Evolutionary conservation across 1,140 invertebrate genomes (phyloP), one percentile per base, ranked within the genome.

Genomic region (Drosophila ananassae): DNA sequence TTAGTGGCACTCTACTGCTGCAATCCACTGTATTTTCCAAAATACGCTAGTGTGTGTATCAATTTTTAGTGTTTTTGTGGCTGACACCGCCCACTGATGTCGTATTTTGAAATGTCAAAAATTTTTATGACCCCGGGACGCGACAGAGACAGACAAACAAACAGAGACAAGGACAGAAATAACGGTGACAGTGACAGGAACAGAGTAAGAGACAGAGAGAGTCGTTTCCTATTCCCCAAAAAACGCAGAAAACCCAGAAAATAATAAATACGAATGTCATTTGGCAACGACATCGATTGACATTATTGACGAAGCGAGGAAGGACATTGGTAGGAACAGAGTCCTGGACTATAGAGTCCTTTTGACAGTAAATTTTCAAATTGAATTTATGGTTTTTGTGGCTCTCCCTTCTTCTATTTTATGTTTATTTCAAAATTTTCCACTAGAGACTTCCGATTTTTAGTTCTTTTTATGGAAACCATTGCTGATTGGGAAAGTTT

Each of bases 341-440:
- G 25, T 28, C 25, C 5, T 5, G 25, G 25, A 6, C 25, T 28
- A 28, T 28, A 28, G 5, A 28, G 34, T 53, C 59, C 47, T 72
- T 72, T 54, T 85, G 77, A 85, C 80, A 80, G 56, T 84, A 84
- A 84, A 84, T 84, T 84, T 75, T 84, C 73, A 77, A 84, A 84
- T 84, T 84, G 80, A 84, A 84, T 84, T 84, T 84, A 85, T 84
- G 77, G 73, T 72, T 77, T 77, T 79, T 28, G 62, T 51, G 34
- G 48, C 47, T 58, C 39, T 22, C 17, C 25, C 24, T 41, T 73
- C 17, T 17, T 17, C 17, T 17, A 17, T 17, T 73, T 80, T 84
- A 85, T 84, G 81, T 80, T 85, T 85, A 85, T 78, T 82, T 78
- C 58, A 46, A 64, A 17, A 17, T 17, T 17, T 17, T 17, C 64